Percentiles rank a stretch among this genome's conserved stretches.
phyloP scores from a whole-genome alignment of 2,888 invertebrate genomes.

The Tetramorium bicarinatum region DNA sequence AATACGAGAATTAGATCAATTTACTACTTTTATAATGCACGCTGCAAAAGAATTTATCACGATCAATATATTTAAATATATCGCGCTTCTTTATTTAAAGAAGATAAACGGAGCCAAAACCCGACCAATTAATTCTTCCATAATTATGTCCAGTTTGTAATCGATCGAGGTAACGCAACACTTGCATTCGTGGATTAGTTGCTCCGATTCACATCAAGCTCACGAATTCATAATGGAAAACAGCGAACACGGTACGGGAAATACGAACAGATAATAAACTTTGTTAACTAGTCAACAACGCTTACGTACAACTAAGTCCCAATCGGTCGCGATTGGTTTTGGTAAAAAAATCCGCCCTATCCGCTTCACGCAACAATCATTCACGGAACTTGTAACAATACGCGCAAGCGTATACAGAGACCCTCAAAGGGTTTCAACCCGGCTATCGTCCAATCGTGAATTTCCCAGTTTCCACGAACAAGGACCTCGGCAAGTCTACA shows the following conservation, averaged over 20 bases:
- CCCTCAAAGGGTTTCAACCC: background rate
- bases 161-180: background rate
- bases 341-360: slow-evolving; percentile 29
- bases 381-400: slow-evolving; percentile 1
- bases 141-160: background rate
- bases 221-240: slow-evolving; percentile 4
- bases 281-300: slow-evolving; percentile 45
- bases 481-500: background rate
- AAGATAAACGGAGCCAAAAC: background rate
- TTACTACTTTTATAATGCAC: background rate
- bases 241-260: background rate
- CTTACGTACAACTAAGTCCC: slow-evolving; percentile 14
- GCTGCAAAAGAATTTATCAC: background rate
- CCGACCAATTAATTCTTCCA: background rate
- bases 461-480: background rate
- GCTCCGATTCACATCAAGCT: background rate
- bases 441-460: background rate
- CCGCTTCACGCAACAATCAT: background rate
- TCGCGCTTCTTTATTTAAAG: background rate
- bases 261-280: slow-evolving; percentile 45
- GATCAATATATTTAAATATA: background rate
- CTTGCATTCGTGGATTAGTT: background rate
- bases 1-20: background rate
- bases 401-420: background rate
- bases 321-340: slow-evolving; percentile 22